Percentiles rank a stretch among this genome's conserved stretches.
These are phyloP conservation scores for Oreochromis spilurus DNA, from an alignment of 2,113 vertebrate genomes.

Conservation along the genomic window DNA sequence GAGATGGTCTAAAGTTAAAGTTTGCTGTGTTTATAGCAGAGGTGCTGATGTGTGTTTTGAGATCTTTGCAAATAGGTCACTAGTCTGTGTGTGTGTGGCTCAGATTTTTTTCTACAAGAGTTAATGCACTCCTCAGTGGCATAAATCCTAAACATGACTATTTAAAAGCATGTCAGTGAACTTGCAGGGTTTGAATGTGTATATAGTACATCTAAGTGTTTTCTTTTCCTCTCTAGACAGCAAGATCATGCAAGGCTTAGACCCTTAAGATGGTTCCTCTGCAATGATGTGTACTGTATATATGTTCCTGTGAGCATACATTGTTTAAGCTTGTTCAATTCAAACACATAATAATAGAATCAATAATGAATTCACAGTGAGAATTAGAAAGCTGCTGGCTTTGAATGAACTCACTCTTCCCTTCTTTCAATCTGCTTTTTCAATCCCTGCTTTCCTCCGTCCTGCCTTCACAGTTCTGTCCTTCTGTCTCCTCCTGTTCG, in stretches of 20 bases:
- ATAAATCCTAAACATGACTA: neutral
- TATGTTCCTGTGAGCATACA: neutral
- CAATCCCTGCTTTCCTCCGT: neutral
- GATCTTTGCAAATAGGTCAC: neutral
- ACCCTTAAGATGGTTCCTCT: neutral
- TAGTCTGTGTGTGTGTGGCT: neutral
- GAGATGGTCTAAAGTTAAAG: conserved; percentile 14
- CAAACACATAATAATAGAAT: neutral
- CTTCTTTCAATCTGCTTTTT: neutral
- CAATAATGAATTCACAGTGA: neutral
- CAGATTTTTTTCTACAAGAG: neutral
- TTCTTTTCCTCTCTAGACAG: conserved; percentile 1
- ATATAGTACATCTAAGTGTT: neutral
- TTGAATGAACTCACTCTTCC: conserved; percentile 15
- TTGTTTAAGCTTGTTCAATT: neutral
- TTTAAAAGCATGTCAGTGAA: neutral
- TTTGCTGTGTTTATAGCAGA: neutral
- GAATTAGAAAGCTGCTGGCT: neutral
- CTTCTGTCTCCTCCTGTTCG: neutral
- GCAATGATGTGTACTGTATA: neutral
- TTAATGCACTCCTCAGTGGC: neutral
- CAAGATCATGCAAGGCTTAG: neutral
- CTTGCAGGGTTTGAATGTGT: neutral
- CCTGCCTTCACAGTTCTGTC: conserved; percentile 5
- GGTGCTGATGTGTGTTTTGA: neutral